Percentiles rank a stretch among this genome's conserved stretches.
These are phyloP conservation scores for Acanthurus tractus DNA, from an alignment of 2,797 vertebrate species.

Conservation along the genomic window DNA sequence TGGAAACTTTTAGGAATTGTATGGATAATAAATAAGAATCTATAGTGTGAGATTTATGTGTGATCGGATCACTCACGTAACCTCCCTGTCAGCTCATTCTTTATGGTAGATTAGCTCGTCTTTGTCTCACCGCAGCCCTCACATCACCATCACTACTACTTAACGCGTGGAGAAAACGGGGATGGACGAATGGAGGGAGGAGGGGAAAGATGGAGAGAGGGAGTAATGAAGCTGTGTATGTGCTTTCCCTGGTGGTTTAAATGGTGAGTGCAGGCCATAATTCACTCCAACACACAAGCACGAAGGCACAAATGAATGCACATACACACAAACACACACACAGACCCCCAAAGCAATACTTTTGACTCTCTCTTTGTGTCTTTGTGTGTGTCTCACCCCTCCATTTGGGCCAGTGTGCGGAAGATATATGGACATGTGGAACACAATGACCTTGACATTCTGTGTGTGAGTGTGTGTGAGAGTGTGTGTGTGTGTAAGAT, in stretches of 20 bases:
- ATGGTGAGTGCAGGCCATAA: constrained; percentile 75
- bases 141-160: constrained; percentile 47
- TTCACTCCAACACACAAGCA: constrained; percentile 58
- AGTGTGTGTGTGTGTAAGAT: constrained; percentile 16
- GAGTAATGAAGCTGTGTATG: constrained; percentile 71
- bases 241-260: constrained; percentile 73
- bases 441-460: constrained; percentile 73
- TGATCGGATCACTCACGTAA: constrained; percentile 17
- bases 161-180: constrained; percentile 35
- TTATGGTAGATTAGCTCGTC: constrained; percentile 59
- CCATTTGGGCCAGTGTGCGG: constrained; percentile 55
- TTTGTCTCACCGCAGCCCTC: constrained; percentile 60
- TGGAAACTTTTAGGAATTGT: neutral
- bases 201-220: constrained; percentile 47
- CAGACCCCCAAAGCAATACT: constrained; percentile 53
- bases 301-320: constrained; percentile 53
- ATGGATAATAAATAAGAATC: constrained; percentile 18
- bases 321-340: constrained; percentile 15
- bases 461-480: constrained; percentile 19
- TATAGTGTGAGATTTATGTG: constrained; percentile 14
- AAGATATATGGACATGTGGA: constrained; percentile 75
- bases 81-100: constrained; percentile 44
- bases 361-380: constrained; percentile 66
- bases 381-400: constrained; percentile 58
- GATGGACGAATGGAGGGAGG: constrained; percentile 14